Evolutionary conservation across 1,140 invertebrate species (phyloP).

Genomic region (Anthonomus grandis): DNA sequence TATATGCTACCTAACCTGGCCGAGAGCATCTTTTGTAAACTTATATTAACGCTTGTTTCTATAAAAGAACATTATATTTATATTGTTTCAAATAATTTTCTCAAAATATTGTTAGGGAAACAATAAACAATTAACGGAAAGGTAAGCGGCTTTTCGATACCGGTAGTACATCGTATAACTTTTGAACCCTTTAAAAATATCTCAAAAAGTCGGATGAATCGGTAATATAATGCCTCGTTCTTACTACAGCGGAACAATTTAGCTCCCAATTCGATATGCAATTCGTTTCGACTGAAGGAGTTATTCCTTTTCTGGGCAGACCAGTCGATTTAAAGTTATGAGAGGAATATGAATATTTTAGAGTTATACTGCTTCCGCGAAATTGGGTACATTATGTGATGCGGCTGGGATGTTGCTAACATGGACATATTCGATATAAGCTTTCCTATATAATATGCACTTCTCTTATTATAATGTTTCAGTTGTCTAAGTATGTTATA

Average conservation of each 20-base stretch:
- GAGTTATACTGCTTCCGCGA: background rate
- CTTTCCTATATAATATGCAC: too few relatives aligned
- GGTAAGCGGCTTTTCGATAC: constrained; percentile 5
- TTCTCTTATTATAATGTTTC: too few relatives aligned
- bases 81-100: too few relatives aligned
- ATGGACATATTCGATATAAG: too few relatives aligned
- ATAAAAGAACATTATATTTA: too few relatives aligned
- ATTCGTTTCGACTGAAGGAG: constrained; percentile 26
- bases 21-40: too few relatives aligned
- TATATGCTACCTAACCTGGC: too few relatives aligned
- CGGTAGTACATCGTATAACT: constrained; percentile 12
- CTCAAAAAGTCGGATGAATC: constrained; percentile 14
- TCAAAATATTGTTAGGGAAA: too few relatives aligned
- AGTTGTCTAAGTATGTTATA: too few relatives aligned
- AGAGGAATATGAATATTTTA: constrained; percentile 18
- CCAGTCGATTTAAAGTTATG: constrained; percentile 18
- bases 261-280: constrained; percentile 27
- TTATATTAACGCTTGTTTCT: too few relatives aligned
- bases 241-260: constrained; percentile 27
- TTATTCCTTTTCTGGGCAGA: constrained; percentile 21
- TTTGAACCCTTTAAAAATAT: constrained; percentile 11
- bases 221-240: constrained; percentile 10
- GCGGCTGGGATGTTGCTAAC: too few relatives aligned
- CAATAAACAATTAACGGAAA: too few relatives aligned
- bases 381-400: background rate